Base-by-base conservation (phyloP, 37 sponge, comb jelly and placozoan species). In the Aplysina aerophoba region DNA sequence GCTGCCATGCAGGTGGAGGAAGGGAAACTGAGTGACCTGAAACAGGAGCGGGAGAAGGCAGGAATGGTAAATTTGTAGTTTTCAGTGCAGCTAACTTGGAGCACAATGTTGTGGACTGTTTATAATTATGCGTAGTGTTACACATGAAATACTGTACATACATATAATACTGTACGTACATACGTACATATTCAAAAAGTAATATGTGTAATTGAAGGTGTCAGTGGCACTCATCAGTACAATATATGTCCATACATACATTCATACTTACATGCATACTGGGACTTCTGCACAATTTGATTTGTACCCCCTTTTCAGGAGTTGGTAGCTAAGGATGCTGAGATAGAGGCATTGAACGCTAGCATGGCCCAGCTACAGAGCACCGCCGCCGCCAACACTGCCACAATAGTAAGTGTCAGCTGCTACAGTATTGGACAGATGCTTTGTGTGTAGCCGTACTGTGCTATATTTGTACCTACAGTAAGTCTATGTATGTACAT, bases 171-270 rank as follows among this genome's bases (percentile, higher is more conserved):
- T 28, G 37, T 14, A 71, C 4, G 37, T 71, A 71, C 73, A 35
- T 14, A 71, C 11, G 73, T 71, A 71, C 73, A 37, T 71, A 71
- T 67, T n/a, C n/a, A n/a, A n/a, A n/a, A n/a, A n/a, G n/a, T n/a
- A n/a, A n/a, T n/a, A 22, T n/a, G n/a, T 67, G 69, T 67, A 65
- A 65, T 30, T 65, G 12, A 65, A 16, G 13, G 66, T 65, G 66
- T 11, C 22, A 65, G 11, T 65, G 22, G 27, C 27, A 20, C 17
- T 57, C 17, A 17, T 57, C 15, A 15, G 59, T 58, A 58, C 17
- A 58, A 15, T 20, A 58, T 58, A 58, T 17, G 17, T 20, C 17
- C 59, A 58, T 58, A 58, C 11, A 62, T 62, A 62, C 64, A 62
- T 62, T 6, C 28, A 62, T 44, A 44, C 50, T 3, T 44, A 44